A percentile compares a stretch with the other conserved stretches of the same genome.
These are phyloP conservation scores for Sphaerophoria rueppellii DNA, from an alignment of 2,888 invertebrate genomes.

Conservation along the genomic window DNA sequence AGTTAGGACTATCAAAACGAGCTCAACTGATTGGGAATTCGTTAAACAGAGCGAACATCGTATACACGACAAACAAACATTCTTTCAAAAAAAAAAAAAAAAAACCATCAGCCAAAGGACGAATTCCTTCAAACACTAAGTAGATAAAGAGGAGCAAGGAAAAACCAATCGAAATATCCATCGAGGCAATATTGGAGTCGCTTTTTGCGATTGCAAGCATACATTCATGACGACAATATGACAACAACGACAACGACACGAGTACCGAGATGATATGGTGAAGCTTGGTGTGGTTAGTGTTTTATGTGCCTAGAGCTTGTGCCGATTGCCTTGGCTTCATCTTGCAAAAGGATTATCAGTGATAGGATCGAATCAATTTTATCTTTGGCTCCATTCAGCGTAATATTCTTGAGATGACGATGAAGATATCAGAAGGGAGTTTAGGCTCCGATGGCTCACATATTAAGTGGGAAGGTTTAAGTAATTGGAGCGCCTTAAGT, in stretches of 20 bases:
- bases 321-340: neutral
- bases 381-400: slow-evolving; percentile 52
- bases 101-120: slow-evolving; percentile 41
- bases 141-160: slow-evolving; percentile 19
- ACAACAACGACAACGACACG: neutral
- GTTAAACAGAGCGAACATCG: slow-evolving; percentile 56
- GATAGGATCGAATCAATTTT: slow-evolving; percentile 71
- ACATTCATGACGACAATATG: neutral
- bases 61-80: slow-evolving; percentile 59
- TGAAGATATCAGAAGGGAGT: neutral
- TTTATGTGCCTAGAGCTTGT: slow-evolving; percentile 43
- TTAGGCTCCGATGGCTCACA: slow-evolving; percentile 33
- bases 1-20: slow-evolving; percentile 31
- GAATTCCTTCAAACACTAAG: slow-evolving; percentile 32
- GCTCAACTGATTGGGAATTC: slow-evolving; percentile 60
- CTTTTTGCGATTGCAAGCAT: neutral
- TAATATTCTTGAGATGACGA: slow-evolving; percentile 40
- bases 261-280: slow-evolving; percentile 8
- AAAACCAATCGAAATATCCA: slow-evolving; percentile 70
- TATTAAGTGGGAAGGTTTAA: slow-evolving; percentile 44
- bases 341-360: slow-evolving; percentile 66
- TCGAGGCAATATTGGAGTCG: slow-evolving; percentile 47
- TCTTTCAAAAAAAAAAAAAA: slow-evolving; percentile 11
- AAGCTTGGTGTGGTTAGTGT: slow-evolving; percentile 39
- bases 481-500: slow-evolving; percentile 42